These are phyloP conservation scores for Xenopus laevis DNA, from an alignment of 2,113 vertebrate genomes.

Conservation along the genomic window DNA sequence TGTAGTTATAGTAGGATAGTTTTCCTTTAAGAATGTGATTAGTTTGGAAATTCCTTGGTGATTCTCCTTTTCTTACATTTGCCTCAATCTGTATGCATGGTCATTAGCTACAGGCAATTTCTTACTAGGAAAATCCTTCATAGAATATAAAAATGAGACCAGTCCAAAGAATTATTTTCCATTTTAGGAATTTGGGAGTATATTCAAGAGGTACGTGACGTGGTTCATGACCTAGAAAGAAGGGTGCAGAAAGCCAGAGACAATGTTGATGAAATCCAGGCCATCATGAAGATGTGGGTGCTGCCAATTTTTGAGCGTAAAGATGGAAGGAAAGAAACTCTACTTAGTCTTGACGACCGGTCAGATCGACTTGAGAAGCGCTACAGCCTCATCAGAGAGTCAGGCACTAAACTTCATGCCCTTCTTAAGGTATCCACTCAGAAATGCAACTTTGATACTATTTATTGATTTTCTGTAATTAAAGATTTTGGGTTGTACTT, in stretches of 20 bases:
- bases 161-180: constrained; percentile 14
- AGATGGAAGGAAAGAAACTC: constrained; percentile 75
- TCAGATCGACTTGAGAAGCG: constrained; percentile 66
- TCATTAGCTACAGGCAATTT: too few relatives aligned
- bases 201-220: constrained; percentile 65
- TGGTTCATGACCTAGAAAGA: constrained; percentile 72
- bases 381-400: constrained; percentile 65
- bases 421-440: constrained; percentile 71
- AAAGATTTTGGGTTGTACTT: too few relatives aligned
- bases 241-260: constrained; percentile 77
- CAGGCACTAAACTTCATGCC: constrained; percentile 77
- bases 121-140: too few relatives aligned
- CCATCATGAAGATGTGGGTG: constrained; percentile 71
- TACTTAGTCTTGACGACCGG: constrained; percentile 78
- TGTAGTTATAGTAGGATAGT: too few relatives aligned
- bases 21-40: too few relatives aligned
- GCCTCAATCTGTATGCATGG: too few relatives aligned
- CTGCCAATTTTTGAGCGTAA: constrained; percentile 78
- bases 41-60: too few relatives aligned
- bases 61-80: too few relatives aligned
- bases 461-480: too few relatives aligned
- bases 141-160: too few relatives aligned
- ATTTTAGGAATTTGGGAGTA: constrained; percentile 74
- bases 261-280: constrained; percentile 80
- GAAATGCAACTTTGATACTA: too few relatives aligned